These are phyloP conservation scores for Galbula dea DNA, from an alignment of 2,113 vertebrate genomes.

Conservation along the genomic window DNA sequence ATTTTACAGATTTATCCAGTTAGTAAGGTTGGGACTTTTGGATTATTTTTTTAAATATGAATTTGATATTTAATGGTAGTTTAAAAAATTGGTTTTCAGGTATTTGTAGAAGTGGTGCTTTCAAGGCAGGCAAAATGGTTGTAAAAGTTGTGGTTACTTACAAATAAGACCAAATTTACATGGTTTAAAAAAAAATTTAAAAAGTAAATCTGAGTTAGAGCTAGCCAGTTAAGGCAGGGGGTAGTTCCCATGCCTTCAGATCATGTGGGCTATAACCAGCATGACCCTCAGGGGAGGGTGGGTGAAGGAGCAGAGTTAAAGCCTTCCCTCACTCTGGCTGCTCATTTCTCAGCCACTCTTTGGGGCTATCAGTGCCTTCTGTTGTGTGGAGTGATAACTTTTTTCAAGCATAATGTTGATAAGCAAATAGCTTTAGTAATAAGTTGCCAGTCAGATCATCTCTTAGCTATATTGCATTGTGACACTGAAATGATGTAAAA, in stretches of 20 bases:
- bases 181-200: neutral
- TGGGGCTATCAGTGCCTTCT: neutral
- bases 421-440: neutral
- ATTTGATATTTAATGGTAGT: neutral
- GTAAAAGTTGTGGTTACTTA: neutral
- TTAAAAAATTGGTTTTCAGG: neutral
- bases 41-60: neutral
- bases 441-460: neutral
- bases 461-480: neutral
- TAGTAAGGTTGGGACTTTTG: no score
- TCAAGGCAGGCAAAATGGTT: neutral
- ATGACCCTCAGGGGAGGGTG: neutral
- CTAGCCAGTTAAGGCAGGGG: neutral
- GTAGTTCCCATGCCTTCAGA: neutral
- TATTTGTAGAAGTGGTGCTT: neutral
- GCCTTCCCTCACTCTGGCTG: neutral
- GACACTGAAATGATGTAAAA: neutral
- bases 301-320: rapidly evolving
- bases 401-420: neutral
- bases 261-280: neutral
- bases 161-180: neutral
- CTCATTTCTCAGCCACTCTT: neutral
- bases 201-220: neutral
- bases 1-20: neutral
- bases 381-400: rapidly evolving